A percentile compares a stretch with the other conserved stretches of the same genome.
phyloP scores from a whole-genome alignment of 2,113 vertebrate species.

The Vimba vimba region DNA sequence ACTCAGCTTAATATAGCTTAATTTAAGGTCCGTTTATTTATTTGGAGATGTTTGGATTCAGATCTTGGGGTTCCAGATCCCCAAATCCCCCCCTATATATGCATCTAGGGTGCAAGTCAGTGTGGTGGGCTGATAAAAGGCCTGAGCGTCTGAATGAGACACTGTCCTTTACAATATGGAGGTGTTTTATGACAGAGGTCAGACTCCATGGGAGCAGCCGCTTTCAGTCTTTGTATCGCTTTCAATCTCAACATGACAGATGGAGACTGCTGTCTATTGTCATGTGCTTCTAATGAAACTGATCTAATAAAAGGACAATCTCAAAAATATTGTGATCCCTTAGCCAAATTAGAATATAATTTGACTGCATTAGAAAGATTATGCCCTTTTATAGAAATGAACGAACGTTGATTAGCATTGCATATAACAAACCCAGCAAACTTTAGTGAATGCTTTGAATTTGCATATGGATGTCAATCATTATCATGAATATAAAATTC shows the following conservation, averaged over 20 bases:
- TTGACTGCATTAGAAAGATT: neutral
- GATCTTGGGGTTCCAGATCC: neutral
- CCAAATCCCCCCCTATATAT: neutral
- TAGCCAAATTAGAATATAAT: neutral
- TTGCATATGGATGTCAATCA: constrained; percentile 27
- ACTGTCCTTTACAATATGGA: constrained; percentile 30
- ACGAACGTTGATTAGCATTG: neutral
- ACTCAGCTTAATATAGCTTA: too few relatives aligned
- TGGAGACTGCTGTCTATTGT: neutral
- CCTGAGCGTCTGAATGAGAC: neutral
- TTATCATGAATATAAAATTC: constrained; percentile 10
- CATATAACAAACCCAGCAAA: neutral
- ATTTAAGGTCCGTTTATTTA: neutral
- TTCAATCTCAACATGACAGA: constrained; percentile 7
- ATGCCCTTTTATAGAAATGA: neutral
- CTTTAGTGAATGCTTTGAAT: neutral
- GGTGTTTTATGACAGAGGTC: constrained; percentile 47
- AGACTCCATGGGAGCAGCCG: constrained; percentile 14
- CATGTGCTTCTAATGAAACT: neutral
- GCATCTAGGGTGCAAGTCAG: constrained; percentile 8
- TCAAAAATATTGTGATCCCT: neutral
- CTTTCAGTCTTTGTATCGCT: neutral
- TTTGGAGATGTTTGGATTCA: neutral
- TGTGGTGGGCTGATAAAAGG: constrained; percentile 18
- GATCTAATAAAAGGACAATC: constrained; percentile 6